Evolutionary conservation across 2,888 invertebrate species (phyloP), one percentile per base, ranked within the genome.

Genomic region (Lithophane leautieri): DNA sequence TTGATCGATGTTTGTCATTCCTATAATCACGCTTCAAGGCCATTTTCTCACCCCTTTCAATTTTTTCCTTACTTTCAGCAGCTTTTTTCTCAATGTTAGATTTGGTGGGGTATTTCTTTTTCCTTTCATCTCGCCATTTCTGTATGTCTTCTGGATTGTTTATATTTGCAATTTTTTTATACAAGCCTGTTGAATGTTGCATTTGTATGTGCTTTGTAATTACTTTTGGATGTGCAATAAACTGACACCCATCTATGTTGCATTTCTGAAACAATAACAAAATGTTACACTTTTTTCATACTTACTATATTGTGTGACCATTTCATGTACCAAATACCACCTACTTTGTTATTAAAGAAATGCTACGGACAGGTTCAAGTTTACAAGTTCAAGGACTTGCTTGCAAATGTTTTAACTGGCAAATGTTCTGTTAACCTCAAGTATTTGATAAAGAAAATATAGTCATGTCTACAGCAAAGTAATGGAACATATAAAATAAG

Each of bases 181-280:
- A 99, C 28, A 99, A 93, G 0, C 99, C 99, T n/a, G 98, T 97
- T 11, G 97, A 97, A 93, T 99, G 99, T 94, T 99, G 98, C 97
- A 98, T 97, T 92, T 97, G 97, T 85, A 98, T 97, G 91, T 99
- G 99, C 86, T 97, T 97, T 79, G 98, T 97, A 22, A 99, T 97
- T 4, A 99, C 97, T 92, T 97, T 97, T 7, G 98, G 97, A 91
- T 98, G 98, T 7, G 98, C 98, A 76, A 97, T 96, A 94, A 98
- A 98, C 54, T 96, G 97, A 91, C 99, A 99, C 22, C 98, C 98
- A 88, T 98, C 98, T 70, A 98, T 97, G 70, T 97, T 98, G 91
- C 99, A 99, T 92, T 97, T 97, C 93, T 97, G 92, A 73, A 95
- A 95, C 79, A 67, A 71, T 40, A 34, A 54, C 0, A 63, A 54